Percentiles rank a stretch among this genome's conserved stretches.
These are phyloP conservation scores for Pipistrellus nathusii DNA, from an alignment of 2,797 vertebrate genomes.

Conservation along the genomic window DNA sequence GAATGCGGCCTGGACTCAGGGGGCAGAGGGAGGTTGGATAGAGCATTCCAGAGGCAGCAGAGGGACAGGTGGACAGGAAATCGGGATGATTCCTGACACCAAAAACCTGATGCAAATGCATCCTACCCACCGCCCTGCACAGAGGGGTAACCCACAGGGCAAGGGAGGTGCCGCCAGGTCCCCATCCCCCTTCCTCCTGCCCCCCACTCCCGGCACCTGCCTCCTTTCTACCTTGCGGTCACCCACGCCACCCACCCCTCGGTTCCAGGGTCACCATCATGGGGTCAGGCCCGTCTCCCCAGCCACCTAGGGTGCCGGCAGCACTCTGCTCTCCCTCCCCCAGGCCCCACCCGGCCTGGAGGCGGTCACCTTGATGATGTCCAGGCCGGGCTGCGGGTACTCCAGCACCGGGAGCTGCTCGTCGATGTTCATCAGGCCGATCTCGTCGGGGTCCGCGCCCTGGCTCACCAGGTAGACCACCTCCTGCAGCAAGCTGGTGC, in stretches of 20 bases:
- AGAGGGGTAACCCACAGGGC: not conserved
- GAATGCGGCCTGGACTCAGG: not conserved
- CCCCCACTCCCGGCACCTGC: not conserved
- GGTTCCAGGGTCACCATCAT: not conserved
- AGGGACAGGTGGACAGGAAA: fast-evolving
- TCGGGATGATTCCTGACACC: not conserved
- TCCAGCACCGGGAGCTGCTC: conserved; percentile 98
- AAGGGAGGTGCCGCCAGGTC: no score
- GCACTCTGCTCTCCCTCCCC: not conserved
- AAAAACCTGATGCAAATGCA: not conserved
- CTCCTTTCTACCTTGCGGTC: not conserved
- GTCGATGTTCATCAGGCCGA: conserved; percentile 99
- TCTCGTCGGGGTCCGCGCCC: conserved; percentile 98
- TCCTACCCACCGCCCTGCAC: fast-evolving
- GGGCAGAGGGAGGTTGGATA: fast-evolving
- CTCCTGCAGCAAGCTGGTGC: conserved; percentile 98
- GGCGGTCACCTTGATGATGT: conserved; percentile 94
- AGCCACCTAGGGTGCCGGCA: not conserved
- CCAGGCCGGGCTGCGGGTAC: conserved; percentile 97
- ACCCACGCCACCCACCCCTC: not conserved
- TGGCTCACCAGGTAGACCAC: conserved; percentile 98
- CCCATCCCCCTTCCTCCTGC: fast-evolving
- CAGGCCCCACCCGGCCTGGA: not conserved
- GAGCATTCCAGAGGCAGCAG: fast-evolving
- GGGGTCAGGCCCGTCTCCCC: fast-evolving